A percentile compares a stretch with the other conserved stretches of the same genome.
These are phyloP conservation scores for Danio albolineatus DNA, from an alignment of 2,797 vertebrate genomes.

Conservation along the genomic window DNA sequence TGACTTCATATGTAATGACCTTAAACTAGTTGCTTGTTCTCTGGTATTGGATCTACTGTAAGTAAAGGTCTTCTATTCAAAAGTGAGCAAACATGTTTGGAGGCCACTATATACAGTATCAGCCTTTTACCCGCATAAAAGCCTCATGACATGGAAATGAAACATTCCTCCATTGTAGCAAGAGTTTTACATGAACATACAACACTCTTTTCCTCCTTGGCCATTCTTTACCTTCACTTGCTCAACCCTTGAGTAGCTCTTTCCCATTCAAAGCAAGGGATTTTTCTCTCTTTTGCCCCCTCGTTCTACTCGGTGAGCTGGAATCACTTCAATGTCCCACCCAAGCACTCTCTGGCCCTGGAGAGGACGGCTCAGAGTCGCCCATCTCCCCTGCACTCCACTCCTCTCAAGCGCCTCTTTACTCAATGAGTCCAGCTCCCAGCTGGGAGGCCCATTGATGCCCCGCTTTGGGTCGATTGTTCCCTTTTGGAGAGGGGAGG, in stretches of 20 bases:
- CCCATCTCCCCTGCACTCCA: constrained; percentile 73
- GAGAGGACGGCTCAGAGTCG: constrained; percentile 73
- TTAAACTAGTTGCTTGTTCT: too few species aligned
- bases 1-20: too few species aligned
- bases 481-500: constrained; percentile 78
- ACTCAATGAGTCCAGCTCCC: constrained; percentile 76
- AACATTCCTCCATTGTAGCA: constrained; percentile 7
- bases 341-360: constrained; percentile 74
- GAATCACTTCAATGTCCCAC: constrained; percentile 79
- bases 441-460: constrained; percentile 84
- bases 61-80: background rate
- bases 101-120: background rate
- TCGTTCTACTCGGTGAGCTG: constrained; percentile 78
- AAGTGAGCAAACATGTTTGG: background rate
- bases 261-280: constrained; percentile 74
- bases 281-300: constrained; percentile 21
- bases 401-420: constrained; percentile 65
- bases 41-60: too few species aligned
- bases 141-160: constrained; percentile 1
- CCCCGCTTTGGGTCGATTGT: constrained; percentile 78
- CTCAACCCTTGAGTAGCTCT: constrained; percentile 66
- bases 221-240: constrained; percentile 63
- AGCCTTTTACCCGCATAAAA: background rate
- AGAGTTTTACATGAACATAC: constrained; percentile 1
- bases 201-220: constrained; percentile 61